Base-by-base conservation (phyloP, 1,140 invertebrate genomes). In the Drosophila auraria region DNA sequence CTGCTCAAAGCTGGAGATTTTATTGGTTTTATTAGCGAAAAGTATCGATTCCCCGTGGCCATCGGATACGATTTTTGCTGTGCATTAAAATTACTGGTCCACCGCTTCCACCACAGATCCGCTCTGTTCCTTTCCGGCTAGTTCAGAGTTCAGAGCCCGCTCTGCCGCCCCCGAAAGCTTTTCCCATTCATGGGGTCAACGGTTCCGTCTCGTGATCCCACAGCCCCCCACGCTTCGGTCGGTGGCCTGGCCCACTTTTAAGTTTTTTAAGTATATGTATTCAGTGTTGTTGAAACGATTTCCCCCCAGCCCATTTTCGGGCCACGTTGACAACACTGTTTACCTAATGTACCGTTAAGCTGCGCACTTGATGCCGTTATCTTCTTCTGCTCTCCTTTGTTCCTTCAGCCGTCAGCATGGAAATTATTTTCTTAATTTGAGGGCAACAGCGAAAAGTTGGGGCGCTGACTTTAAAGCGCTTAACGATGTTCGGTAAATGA, bases 321-420 rank as follows among this genome's bases (percentile, higher is more conserved):
- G 53, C 38, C 65, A 57, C 68, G 80, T 89, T 87, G 84, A 87
- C 81, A 87, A 82, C 73, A 83, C 65, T 87, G 83, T 89, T 86
- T 89, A 89, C 86, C 79, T 89, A 89, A 89, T 89, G 86, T 89
- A 89, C 86, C 86, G 86, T 89, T 89, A 89, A 89, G 86, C 86
- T 77, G 66, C 76, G 72, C 77, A 80, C 77, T 87, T 87, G 72
- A 83, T 87, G 83, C 65, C 83, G 72, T 80, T 78, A 80, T 83
- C 83, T 80, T 69, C 33, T 61, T 69, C 33, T 61, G 68, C 54
- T 54, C 59, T 68, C 51, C 56, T 78, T 65, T 75, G 73, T 69
- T 23, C 54, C 51, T 49, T 59, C 9, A 14, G 17, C 61, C 76
- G 36, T 64, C 53, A 64, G 49, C 78, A 72, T 58, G 68, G 47